phyloP scores from a whole-genome alignment of 2,888 invertebrate species.

The Neocrepidodera transversa region DNA sequence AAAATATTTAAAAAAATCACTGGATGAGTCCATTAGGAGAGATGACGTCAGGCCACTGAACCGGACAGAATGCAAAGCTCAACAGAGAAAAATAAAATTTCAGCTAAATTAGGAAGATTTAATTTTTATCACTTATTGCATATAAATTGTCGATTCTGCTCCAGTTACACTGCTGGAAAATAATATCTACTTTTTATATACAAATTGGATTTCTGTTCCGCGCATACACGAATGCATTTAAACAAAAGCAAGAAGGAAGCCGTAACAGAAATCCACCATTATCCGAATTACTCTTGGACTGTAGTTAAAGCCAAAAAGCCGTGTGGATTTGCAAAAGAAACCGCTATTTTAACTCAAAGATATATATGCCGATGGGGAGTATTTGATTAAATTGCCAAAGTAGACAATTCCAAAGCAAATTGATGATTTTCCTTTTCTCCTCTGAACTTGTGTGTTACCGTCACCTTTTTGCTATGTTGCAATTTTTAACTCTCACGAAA shows the following conservation, averaged over 20 bases:
- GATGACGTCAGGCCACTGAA: too few species aligned
- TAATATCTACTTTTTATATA: too few species aligned
- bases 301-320: slow-evolving; percentile 11
- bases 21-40: too few species aligned
- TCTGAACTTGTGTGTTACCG: slow-evolving; percentile 16
- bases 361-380: slow-evolving; percentile 26
- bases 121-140: too few species aligned
- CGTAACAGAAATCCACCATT: slow-evolving; percentile 8
- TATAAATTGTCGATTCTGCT: too few species aligned
- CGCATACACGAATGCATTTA: too few species aligned
- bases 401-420: slow-evolving; percentile 29
- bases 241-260: not conserved
- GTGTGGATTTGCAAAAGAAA: slow-evolving; percentile 17
- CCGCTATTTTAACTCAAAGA: slow-evolving; percentile 9
- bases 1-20: too few species aligned
- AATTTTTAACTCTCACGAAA: not conserved
- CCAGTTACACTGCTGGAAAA: too few species aligned
- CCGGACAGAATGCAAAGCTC: too few species aligned
- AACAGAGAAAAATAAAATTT: too few species aligned
- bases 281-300: slow-evolving; percentile 17
- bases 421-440: slow-evolving; percentile 26
- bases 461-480: slow-evolving; percentile 14
- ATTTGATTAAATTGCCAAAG: slow-evolving; percentile 27
- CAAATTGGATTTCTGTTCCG: too few species aligned
- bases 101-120: too few species aligned